Conservation (phyloP, 2,797 vertebrate genomes). For the Mormyrus proboscirostris region DNA sequence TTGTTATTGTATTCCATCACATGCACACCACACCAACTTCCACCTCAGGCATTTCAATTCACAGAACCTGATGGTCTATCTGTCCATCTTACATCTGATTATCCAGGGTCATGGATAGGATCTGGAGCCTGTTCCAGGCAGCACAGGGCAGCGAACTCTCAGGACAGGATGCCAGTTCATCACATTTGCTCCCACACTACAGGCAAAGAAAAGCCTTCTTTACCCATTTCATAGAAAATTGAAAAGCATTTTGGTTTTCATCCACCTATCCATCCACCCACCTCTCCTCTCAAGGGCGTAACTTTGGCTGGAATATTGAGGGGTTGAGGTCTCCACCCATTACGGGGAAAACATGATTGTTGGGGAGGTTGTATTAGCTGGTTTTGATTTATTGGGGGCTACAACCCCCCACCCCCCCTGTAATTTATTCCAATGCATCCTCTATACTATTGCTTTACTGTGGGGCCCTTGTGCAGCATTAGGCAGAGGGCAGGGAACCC, state of each 20-base stretch:
- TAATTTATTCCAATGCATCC: not conserved
- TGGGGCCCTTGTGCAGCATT: not conserved
- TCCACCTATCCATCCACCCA: not conserved
- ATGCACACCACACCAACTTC: not conserved
- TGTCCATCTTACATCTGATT: not conserved
- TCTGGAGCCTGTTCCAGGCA: not conserved
- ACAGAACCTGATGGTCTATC: not conserved
- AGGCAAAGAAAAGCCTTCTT: not conserved
- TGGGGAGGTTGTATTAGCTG: no score
- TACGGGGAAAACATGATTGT: no score
- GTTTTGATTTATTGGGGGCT: no score
- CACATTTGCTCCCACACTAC: not conserved
- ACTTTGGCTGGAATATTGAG: no score
- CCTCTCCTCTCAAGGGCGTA: no score
- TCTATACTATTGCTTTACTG: not conserved
- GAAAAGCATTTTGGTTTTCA: not conserved
- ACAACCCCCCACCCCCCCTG: no score
- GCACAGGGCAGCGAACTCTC: not conserved
- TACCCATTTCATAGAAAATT: not conserved
- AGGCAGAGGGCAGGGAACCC: not conserved
- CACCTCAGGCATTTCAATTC: not conserved
- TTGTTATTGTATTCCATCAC: not conserved
- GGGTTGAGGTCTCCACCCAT: no score
- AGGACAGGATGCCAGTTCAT: not conserved
- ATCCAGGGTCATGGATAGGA: not conserved